A percentile compares a stretch with the other conserved stretches of the same genome.
Conservation (phyloP, 2,888 invertebrate genomes). For the Mimas tiliae region DNA sequence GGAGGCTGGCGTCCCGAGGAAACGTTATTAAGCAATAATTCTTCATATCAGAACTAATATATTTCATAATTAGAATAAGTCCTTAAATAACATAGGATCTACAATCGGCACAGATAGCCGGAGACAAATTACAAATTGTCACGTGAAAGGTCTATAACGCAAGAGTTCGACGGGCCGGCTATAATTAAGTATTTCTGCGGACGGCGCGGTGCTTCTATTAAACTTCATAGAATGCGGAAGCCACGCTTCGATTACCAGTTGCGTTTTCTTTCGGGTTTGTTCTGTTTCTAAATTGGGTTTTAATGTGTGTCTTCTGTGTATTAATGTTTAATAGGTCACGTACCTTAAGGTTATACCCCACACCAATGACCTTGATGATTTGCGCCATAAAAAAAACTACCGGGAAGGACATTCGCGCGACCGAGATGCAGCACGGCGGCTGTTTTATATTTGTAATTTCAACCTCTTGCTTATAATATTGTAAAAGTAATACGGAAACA, state of each 20-base stretch:
- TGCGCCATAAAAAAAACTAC: no score
- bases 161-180: slow-evolving; percentile 3
- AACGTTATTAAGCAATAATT: no score
- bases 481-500: no score
- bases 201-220: slow-evolving; percentile 13
- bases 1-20: neutral
- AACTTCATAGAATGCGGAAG: slow-evolving; percentile 10
- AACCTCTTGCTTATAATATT: no score
- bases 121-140: slow-evolving; percentile 34
- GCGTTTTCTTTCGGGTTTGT: neutral
- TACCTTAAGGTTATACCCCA: no score
- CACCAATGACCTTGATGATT: no score
- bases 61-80: neutral
- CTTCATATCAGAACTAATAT: neutral
- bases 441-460: no score
- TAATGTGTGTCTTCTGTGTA: no score
- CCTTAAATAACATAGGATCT: neutral
- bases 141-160: slow-evolving; percentile 19
- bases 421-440: no score
- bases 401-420: no score
- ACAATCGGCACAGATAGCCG: slow-evolving; percentile 32
- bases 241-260: neutral
- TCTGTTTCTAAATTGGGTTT: neutral
- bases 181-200: slow-evolving; percentile 22
- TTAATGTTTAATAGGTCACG: no score